A percentile compares a stretch with the other conserved stretches of the same genome.
phyloP scores from a whole-genome alignment of 2,113 vertebrate genomes.

The Nycticorax nycticorax region DNA sequence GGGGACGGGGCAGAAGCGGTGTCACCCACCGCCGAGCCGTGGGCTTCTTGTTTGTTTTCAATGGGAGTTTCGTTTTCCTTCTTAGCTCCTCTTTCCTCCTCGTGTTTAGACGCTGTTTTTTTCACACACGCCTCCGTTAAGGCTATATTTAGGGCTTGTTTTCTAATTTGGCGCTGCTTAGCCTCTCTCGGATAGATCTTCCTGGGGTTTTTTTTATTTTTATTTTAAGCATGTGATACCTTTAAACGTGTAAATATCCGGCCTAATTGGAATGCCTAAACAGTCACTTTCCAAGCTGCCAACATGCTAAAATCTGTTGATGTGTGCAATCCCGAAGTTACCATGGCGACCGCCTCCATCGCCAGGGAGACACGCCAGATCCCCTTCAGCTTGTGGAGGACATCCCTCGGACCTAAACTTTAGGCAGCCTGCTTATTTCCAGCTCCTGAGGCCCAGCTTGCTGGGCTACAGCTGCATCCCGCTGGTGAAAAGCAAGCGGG shows the following conservation, averaged over 20 bases:
- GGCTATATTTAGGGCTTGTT: slow-evolving; percentile 45
- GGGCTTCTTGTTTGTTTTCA: background rate
- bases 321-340: slow-evolving; percentile 70
- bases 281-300: slow-evolving; percentile 79
- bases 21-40: background rate
- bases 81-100: background rate
- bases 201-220: background rate
- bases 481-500: background rate
- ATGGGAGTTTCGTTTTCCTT: accelerated
- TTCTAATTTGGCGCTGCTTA: slow-evolving; percentile 45
- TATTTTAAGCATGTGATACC: slow-evolving; percentile 53
- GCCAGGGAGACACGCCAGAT: slow-evolving; percentile 46
- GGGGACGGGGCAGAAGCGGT: accelerated
- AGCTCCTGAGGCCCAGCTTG: background rate
- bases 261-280: slow-evolving; percentile 78
- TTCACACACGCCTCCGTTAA: background rate
- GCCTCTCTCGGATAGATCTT: slow-evolving; percentile 16
- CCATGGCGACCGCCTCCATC: slow-evolving; percentile 71
- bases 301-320: slow-evolving; percentile 77
- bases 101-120: background rate
- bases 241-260: slow-evolving; percentile 65
- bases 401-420: slow-evolving; percentile 54
- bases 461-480: background rate
- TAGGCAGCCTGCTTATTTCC: slow-evolving; percentile 18
- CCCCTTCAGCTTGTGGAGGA: slow-evolving; percentile 56